A percentile compares a stretch with the other conserved stretches of the same genome.
These are phyloP conservation scores for Periophthalmodon schlosseri DNA, from an alignment of 2,113 vertebrate genomes.

Conservation along the genomic window DNA sequence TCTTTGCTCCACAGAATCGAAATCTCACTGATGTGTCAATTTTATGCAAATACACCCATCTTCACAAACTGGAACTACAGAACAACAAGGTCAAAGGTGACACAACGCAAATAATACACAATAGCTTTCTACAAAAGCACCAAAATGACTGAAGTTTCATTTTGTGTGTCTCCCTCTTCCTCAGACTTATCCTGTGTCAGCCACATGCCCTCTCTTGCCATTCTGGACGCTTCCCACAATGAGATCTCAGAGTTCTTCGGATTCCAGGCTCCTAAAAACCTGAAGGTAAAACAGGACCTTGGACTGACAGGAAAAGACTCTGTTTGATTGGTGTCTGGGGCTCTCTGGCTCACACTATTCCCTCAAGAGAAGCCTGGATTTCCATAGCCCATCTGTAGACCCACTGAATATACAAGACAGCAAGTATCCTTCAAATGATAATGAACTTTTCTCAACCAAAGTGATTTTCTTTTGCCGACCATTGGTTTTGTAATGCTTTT, in stretches of 20 bases:
- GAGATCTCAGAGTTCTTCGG: conserved; percentile 81
- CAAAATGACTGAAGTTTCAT: neutral
- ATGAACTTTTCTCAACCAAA: conserved; percentile 42
- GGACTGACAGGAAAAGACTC: conserved; percentile 62
- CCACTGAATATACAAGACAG: conserved; percentile 57
- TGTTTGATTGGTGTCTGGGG: conserved; percentile 55
- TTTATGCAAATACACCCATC: conserved; percentile 82
- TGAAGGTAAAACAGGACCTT: conserved; percentile 81
- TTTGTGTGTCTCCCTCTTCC: conserved; percentile 19
- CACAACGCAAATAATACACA: neutral
- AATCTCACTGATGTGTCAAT: conserved; percentile 80
- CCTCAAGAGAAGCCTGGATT: conserved; percentile 54
- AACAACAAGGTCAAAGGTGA: conserved; percentile 89
- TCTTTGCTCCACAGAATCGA: conserved; percentile 67
- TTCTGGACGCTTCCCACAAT: conserved; percentile 87
- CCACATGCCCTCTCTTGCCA: conserved; percentile 85
- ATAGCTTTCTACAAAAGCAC: neutral
- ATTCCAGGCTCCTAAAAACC: conserved; percentile 86
- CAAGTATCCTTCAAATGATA: conserved; percentile 61
- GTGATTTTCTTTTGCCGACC: conserved; percentile 1
- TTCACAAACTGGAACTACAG: conserved; percentile 89
- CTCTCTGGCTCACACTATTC: conserved; percentile 51
- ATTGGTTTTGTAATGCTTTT: neutral
- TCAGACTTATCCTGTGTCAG: conserved; percentile 90
- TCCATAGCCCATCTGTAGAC: conserved; percentile 69